These are phyloP conservation scores for Amblyornis subalaris DNA, from an alignment of 2,113 vertebrate genomes.

Conservation along the genomic window DNA sequence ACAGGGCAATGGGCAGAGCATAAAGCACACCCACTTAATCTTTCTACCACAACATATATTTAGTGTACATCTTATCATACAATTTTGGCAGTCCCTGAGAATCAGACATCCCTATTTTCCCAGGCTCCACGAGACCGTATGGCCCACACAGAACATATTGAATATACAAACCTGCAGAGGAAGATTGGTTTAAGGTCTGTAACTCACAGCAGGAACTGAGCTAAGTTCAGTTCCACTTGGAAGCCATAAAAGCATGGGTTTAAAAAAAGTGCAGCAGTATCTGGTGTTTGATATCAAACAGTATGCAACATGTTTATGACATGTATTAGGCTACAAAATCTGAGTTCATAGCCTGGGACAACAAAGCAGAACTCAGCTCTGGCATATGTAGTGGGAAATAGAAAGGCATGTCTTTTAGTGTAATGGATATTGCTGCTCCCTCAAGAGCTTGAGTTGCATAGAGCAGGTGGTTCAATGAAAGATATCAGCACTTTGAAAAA, in stretches of 20 bases:
- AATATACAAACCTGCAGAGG: slow-evolving; percentile 38
- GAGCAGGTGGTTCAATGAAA: slow-evolving; percentile 64
- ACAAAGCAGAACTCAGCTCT: slow-evolving; percentile 48
- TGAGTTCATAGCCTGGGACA: slow-evolving; percentile 49
- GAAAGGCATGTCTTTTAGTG: slow-evolving; percentile 31
- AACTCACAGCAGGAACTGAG: slow-evolving; percentile 58
- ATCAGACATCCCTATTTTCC: slow-evolving; percentile 20
- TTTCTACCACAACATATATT: neutral
- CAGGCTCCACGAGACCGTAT: neutral
- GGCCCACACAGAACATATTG: neutral
- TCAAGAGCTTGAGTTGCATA: slow-evolving; percentile 38
- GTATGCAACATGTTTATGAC: slow-evolving; percentile 63
- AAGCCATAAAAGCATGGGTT: slow-evolving; percentile 61
- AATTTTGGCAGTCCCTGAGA: neutral
- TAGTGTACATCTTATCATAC: neutral
- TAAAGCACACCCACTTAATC: neutral
- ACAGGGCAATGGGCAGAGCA: neutral
- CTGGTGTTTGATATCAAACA: slow-evolving; percentile 66
- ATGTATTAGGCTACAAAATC: slow-evolving; percentile 48
- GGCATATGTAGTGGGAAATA: slow-evolving; percentile 46
- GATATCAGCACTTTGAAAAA: slow-evolving; percentile 19
- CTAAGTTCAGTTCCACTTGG: slow-evolving; percentile 58
- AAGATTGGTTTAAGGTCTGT: slow-evolving; percentile 43
- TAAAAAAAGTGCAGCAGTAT: slow-evolving; percentile 48
- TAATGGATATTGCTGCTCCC: slow-evolving; percentile 63